A percentile compares a stretch with the other conserved stretches of the same genome.
Conservation (phyloP, 1,140 invertebrate genomes). For the Drosophila bipectinata region DNA sequence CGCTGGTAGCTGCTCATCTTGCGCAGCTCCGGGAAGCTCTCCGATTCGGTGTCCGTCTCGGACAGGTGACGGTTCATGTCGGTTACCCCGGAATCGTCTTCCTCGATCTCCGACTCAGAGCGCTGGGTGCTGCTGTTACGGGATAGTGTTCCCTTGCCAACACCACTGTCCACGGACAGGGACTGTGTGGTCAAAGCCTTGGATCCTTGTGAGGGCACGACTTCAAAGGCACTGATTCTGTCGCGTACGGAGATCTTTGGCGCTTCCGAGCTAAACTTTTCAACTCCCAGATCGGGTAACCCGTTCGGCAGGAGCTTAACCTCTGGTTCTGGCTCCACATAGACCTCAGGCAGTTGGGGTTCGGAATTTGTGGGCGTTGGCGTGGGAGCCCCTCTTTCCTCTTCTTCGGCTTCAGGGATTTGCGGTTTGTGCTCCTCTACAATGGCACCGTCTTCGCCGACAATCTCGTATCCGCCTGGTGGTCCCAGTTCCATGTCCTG, state of each 20-base stretch:
- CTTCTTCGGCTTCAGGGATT: constrained; percentile 33
- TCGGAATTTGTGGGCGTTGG: constrained; percentile 58
- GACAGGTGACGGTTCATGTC: constrained; percentile 89
- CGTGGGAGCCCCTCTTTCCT: constrained; percentile 53
- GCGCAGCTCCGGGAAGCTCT: constrained; percentile 85
- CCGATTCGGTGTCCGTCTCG: constrained; percentile 88
- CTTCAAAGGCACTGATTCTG: constrained; percentile 81
- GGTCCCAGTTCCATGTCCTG: constrained; percentile 44
- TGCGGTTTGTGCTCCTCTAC: constrained; percentile 39
- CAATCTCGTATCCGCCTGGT: constrained; percentile 56
- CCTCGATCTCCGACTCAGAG: constrained; percentile 86
- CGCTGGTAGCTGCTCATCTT: constrained; percentile 87
- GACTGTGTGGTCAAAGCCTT: constrained; percentile 60
- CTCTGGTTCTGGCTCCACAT: constrained; percentile 49
- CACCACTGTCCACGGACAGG: constrained; percentile 70
- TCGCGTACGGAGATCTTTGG: constrained; percentile 76
- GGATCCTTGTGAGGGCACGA: constrained; percentile 6
- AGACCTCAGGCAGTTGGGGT: constrained; percentile 54
- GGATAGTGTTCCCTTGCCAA: constrained; percentile 71
- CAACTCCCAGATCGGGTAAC: constrained; percentile 66
- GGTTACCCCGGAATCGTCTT: constrained; percentile 90
- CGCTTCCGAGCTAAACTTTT: constrained; percentile 58
- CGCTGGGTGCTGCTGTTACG: constrained; percentile 82
- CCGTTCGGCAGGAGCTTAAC: constrained; percentile 59
- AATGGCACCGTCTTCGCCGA: constrained; percentile 51